Percentiles rank a stretch among this genome's conserved stretches.
These are phyloP conservation scores for Diloba caeruleocephala DNA, from an alignment of 2,888 invertebrate species.

Conservation along the genomic window DNA sequence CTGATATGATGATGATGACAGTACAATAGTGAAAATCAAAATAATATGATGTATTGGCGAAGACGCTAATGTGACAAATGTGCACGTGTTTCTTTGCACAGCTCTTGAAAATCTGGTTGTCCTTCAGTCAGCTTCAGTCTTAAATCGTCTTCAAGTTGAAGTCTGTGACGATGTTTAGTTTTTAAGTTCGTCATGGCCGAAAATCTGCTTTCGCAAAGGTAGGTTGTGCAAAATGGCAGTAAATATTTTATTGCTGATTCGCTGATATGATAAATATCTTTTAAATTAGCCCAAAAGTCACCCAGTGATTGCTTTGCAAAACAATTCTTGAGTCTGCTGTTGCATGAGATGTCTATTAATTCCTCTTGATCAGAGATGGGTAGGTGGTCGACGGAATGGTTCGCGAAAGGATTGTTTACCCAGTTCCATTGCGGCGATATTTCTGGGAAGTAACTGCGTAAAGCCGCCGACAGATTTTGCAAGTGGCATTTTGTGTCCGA, in stretches of 20 bases:
- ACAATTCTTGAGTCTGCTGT: conserved; percentile 28
- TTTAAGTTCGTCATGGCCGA: conserved; percentile 26
- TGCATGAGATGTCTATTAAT: conserved; percentile 28
- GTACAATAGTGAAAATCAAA: too few species aligned
- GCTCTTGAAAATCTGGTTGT: conserved; percentile 15
- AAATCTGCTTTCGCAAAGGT: conserved; percentile 7
- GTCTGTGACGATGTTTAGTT: conserved; percentile 19
- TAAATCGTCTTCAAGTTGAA: conserved; percentile 19
- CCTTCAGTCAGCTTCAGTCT: conserved; percentile 15
- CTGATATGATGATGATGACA: too few species aligned
- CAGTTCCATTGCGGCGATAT: conserved; percentile 3
- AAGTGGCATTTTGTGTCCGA: conserved; percentile 3
- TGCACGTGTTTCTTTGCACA: conserved; percentile 18
- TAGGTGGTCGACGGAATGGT: conserved; percentile 27
- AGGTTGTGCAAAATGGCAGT: conserved; percentile 17
- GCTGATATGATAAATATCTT: conserved; percentile 25
- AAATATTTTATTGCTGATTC: conserved; percentile 16
- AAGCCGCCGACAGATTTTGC: background rate
- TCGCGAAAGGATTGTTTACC: conserved; percentile 5
- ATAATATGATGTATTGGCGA: too few species aligned
- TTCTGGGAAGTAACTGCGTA: conserved; percentile 3
- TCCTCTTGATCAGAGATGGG: conserved; percentile 27
- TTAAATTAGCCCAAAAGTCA: conserved; percentile 25
- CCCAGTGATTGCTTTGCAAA: conserved; percentile 23
- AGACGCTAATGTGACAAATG: too few species aligned